Conservation (phyloP, 2,113 vertebrate genomes). For the Strix aluco region DNA sequence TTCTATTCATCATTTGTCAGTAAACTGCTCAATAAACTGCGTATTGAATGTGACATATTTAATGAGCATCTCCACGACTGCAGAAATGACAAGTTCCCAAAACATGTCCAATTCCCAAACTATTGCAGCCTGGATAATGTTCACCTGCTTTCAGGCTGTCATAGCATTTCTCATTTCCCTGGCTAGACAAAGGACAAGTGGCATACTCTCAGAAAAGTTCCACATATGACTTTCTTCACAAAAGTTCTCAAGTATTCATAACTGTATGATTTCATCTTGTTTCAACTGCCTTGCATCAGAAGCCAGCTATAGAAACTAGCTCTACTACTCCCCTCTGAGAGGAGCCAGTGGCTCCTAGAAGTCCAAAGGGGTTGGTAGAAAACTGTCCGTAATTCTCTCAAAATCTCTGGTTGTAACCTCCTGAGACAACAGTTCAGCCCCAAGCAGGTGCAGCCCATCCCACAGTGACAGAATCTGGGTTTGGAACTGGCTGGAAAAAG, state of each 20-base stretch:
- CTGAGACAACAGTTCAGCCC: neutral
- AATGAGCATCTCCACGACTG: neutral
- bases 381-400: neutral
- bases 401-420: neutral
- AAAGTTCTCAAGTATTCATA: neutral
- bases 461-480: fast-evolving
- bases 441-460: neutral
- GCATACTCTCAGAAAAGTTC: neutral
- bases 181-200: neutral
- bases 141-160: neutral
- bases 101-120: neutral
- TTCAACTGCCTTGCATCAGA: neutral
- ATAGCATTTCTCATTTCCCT: neutral
- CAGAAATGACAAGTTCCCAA: neutral
- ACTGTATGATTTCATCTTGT: fast-evolving
- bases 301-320: neutral
- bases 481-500: neutral
- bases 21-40: neutral
- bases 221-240: fast-evolving
- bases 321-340: neutral
- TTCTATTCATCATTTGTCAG: neutral
- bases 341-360: neutral
- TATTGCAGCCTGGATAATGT: neutral
- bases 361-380: neutral
- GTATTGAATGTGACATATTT: neutral